Evolutionary conservation across 2,888 invertebrate species (phyloP), one percentile per base, ranked within the genome.

Genomic region (Vandiemenella viatica): DNA sequence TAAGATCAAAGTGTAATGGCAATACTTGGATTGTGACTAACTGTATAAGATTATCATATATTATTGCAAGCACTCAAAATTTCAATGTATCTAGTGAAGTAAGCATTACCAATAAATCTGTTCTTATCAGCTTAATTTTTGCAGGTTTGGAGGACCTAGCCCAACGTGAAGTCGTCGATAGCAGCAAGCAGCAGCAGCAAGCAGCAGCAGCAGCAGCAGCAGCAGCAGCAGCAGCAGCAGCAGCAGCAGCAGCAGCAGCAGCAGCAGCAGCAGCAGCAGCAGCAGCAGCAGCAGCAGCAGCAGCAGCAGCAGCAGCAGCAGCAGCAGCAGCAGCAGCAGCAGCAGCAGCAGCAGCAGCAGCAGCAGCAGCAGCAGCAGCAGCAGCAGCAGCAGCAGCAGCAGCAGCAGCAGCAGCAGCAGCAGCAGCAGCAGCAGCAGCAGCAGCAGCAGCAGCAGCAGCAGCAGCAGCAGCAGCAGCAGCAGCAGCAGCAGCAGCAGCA

Each of bases 241-340:
- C 32, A 32, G 32, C 32, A 32, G 41, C 16, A 41, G 41, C 16
- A 41, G 41, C 41, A 41, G 41, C 16, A 41, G 41, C 41, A 41
- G 17, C 41, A 16, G 41, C 16, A 41, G n/a, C 16, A 41, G 41
- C 16, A 41, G 17, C 16, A 41, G 13, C 41, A 41, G 41, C 32
- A 32, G 32, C 32, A 13, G 32, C 10, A 32, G 32, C 32, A 32
- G 32, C 32, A 32, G 32, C 32, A 32, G 13, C 32, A 32, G 32
- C 32, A n/a, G 41, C 10, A 41, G 41, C n/a, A 41, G 41, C 16
- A 41, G 41, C 16, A 10, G 17, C 16, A 41, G 16, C 16, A 10
- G 41, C 16, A n/a, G 41, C 41, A 16, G 13, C 13, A 41, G 41
- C 16, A 41, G 41, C 16, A 41, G 41, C 16, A 41, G 41, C 16